These are phyloP conservation scores for Chloebia gouldiae DNA, from an alignment of 2,113 vertebrate species.

Conservation along the genomic window DNA sequence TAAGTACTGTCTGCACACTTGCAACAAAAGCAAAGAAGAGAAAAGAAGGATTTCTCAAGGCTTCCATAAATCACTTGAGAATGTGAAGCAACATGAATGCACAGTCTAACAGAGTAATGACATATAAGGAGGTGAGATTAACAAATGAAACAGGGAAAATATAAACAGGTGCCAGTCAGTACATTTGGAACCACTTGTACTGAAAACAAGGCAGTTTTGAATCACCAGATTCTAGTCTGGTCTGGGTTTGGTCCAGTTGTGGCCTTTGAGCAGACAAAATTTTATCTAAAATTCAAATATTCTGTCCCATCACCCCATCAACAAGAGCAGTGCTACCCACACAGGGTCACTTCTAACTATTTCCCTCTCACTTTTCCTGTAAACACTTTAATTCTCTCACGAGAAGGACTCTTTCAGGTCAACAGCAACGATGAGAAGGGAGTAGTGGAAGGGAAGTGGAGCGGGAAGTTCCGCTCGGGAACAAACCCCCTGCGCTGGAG, in stretches of 20 bases:
- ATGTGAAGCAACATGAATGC: not conserved
- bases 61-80: not conserved
- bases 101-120: not conserved
- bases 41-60: not conserved
- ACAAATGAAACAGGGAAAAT: not conserved
- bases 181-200: not conserved
- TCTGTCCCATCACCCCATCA: not conserved
- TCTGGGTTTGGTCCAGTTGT: not conserved
- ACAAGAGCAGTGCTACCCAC: not conserved
- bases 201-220: not conserved
- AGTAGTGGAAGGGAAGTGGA: slow-evolving; percentile 78
- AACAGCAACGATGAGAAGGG: slow-evolving; percentile 83
- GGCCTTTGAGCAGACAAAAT: not conserved
- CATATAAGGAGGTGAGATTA: not conserved
- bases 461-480: not conserved
- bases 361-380: not conserved
- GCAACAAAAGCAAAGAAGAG: not conserved
- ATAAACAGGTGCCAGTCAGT: not conserved
- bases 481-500: slow-evolving; percentile 71
- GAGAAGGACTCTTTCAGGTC: slow-evolving; percentile 69
- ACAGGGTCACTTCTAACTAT: not conserved
- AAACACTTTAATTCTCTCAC: not conserved
- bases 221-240: not conserved
- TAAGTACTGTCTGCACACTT: not conserved
- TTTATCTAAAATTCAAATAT: not conserved